phyloP scores from a whole-genome alignment of 2,888 invertebrate genomes.

The Clistopyga incitator region DNA sequence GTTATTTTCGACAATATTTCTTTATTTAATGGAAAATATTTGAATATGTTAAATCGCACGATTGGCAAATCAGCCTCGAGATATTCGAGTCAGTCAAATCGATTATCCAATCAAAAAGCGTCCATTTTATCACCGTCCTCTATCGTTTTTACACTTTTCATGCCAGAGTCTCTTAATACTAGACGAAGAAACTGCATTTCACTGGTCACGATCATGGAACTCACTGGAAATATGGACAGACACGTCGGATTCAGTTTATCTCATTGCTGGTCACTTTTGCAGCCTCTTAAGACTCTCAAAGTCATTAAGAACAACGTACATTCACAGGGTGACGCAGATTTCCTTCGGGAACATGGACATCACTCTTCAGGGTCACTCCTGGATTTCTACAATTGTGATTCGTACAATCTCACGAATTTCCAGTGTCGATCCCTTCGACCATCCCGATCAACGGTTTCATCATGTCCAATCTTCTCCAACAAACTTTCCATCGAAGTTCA shows the following conservation, averaged over 20 bases:
- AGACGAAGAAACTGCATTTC: conserved; percentile 1
- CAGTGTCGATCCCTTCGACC: background rate
- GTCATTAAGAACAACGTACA: background rate
- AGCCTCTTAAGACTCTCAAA: background rate
- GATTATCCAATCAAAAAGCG: conserved; percentile 35
- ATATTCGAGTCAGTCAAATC: conserved; percentile 35
- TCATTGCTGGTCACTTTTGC: background rate
- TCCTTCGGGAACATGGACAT: background rate
- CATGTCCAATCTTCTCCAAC: background rate
- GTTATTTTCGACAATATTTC: conserved; percentile 65
- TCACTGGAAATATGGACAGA: background rate
- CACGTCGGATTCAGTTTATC: background rate
- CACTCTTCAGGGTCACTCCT: background rate
- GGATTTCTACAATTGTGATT: background rate
- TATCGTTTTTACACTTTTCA: conserved; percentile 48
- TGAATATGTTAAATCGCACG: conserved; percentile 80
- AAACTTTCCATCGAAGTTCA: no score
- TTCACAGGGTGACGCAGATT: background rate
- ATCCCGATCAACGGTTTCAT: background rate
- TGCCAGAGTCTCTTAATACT: conserved; percentile 4
- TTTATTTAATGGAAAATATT: conserved; percentile 82
- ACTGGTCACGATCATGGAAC: background rate
- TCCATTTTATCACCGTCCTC: conserved; percentile 28
- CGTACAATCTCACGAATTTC: background rate
- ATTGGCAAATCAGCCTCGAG: conserved; percentile 40